These are phyloP conservation scores for Corynorhinus townsendii DNA, from an alignment of 2,113 vertebrate genomes.

Conservation along the genomic window DNA sequence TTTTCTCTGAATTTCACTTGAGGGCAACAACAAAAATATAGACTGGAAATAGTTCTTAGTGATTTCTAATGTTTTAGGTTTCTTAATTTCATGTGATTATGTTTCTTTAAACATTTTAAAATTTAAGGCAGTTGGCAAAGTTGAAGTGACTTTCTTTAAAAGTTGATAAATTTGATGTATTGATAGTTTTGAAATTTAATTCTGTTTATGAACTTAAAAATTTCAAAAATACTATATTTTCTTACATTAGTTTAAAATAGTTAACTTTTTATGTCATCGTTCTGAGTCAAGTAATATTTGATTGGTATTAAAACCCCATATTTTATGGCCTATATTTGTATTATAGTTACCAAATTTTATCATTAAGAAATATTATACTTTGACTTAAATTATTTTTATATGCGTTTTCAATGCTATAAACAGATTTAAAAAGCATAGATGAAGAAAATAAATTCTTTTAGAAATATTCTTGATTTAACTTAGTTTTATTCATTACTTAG, in stretches of 20 bases:
- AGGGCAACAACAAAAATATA: neutral
- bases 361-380: slow-evolving; percentile 41
- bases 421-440: slow-evolving; percentile 15
- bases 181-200: neutral
- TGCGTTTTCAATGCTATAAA: slow-evolving; percentile 15
- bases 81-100: slow-evolving; percentile 11
- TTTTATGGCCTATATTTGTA: neutral
- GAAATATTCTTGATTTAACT: slow-evolving; percentile 18
- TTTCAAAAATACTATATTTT: neutral
- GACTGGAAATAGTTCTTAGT: neutral
- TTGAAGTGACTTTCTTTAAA: neutral
- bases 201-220: neutral
- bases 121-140: neutral
- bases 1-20: neutral
- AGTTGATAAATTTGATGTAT: neutral
- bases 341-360: neutral
- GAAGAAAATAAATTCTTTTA: slow-evolving; percentile 49
- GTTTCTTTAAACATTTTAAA: slow-evolving; percentile 8
- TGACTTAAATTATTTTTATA: slow-evolving; percentile 30
- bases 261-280: neutral
- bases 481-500: slow-evolving; percentile 40
- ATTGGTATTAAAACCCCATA: neutral
- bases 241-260: neutral
- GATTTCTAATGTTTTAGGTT: neutral
- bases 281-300: neutral